These are phyloP conservation scores for Orchestia grillus DNA, from an alignment of 1,140 invertebrate genomes.

Conservation along the genomic window DNA sequence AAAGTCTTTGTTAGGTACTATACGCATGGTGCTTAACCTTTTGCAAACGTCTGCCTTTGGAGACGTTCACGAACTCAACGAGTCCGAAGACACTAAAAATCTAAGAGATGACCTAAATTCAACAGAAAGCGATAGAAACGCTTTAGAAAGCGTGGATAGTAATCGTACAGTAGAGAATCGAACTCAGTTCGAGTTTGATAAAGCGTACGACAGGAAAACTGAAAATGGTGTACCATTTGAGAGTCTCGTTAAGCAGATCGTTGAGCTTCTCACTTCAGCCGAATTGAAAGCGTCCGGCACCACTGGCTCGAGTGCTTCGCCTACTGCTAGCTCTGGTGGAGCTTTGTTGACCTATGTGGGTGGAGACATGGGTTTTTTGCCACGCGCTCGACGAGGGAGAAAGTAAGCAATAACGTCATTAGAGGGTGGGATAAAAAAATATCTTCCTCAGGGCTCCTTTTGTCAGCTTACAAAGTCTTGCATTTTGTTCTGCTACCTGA, in stretches of 20 bases:
- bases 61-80: neutral
- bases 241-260: conserved; percentile 56
- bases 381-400: conserved; percentile 16
- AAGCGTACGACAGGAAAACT: neutral
- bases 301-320: neutral
- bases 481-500: neutral
- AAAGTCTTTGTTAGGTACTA: conserved; percentile 51
- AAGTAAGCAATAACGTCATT: neutral
- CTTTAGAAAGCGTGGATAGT: neutral
- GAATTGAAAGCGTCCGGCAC: conserved; percentile 35
- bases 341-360: conserved; percentile 58
- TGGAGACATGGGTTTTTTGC: conserved; percentile 62
- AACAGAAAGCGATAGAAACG: neutral
- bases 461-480: neutral
- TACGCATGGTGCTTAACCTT: conserved; percentile 58
- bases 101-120: neutral
- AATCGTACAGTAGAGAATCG: neutral
- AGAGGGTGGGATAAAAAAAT: neutral
- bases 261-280: conserved; percentile 59
- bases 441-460: neutral
- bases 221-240: neutral
- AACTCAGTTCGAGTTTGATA: neutral
- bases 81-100: neutral
- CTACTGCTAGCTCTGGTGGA: neutral
- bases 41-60: conserved; percentile 62